Evolutionary conservation across 1,140 invertebrate genomes (phyloP), one percentile per base, ranked within the genome.

Genomic region (Bombus superbus): DNA sequence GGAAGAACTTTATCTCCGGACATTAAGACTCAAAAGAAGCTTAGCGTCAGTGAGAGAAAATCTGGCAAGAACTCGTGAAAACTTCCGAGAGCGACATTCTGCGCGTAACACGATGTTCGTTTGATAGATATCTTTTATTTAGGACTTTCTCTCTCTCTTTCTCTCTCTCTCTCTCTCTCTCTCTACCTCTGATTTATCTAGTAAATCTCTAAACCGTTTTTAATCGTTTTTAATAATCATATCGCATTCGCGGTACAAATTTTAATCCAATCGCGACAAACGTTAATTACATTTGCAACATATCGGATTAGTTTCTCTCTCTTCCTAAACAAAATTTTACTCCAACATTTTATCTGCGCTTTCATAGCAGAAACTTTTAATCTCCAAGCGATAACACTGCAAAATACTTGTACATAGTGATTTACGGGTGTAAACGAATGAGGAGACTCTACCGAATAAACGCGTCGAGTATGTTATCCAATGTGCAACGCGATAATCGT

Each of bases 1-100:
- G 13, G 44, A 85, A 64, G 68, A 72, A 85, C 35, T 81, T 77
- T 81, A 78, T 72, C 62, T 66, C 40, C 69, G 38, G 25, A 28
- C 38, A 25, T 42, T 72, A 74, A 78, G 42, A 75, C 76, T 47
- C 38, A 15, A 28, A 59, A 40, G 18, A 76, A 69, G 85, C 71
- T 88, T 86, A 32, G 28, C 18, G 3, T 8, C 11, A 18, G 28
- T 0, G n/a, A 18, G 59, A 76, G 69, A n/a, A 68, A 42, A 77
- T 69, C 57, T 25, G 28, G 57, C 1, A 22, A 38, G 53, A 81
- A 40, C 22, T 10, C 25, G 10, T 8, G 53, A 3, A 66, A 72
- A 69, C 25, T 35, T 68, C 13, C 25, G 28, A 71, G 57, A 18
- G 18, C n/a, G 13, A 13, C 59, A 57, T 44, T 44, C 38, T 32